These are phyloP conservation scores for Cephalopachus bancanus DNA, from an alignment of 2,797 vertebrate species.

Conservation along the genomic window DNA sequence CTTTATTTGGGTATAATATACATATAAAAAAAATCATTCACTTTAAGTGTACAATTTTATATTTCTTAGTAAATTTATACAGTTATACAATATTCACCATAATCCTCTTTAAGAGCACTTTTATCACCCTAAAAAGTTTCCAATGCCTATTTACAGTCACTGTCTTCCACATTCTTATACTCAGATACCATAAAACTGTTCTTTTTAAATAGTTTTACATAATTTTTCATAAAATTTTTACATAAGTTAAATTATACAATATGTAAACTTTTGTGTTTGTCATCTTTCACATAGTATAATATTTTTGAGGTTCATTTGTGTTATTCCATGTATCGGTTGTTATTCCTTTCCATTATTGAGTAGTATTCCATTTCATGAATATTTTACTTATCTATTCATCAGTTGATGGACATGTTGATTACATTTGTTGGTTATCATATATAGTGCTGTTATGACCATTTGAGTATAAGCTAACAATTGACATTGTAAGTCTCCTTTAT, in stretches of 20 bases:
- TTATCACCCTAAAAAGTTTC: not conserved
- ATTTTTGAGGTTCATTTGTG: not conserved
- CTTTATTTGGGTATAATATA: not conserved
- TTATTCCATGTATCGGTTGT: not conserved
- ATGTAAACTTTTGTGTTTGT: not conserved
- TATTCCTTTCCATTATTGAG: not conserved
- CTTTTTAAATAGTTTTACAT: not conserved
- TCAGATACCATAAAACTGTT: not conserved
- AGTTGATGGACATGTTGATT: not conserved
- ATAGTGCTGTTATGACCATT: not conserved
- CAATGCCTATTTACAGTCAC: not conserved
- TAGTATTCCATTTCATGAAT: not conserved
- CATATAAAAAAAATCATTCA: not conserved
- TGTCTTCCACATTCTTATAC: not conserved
- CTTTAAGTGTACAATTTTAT: not conserved
- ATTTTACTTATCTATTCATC: not conserved
- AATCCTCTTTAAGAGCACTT: not conserved
- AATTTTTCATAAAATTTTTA: not conserved
- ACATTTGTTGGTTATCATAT: not conserved
- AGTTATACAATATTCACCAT: not conserved
- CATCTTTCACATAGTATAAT: not conserved
- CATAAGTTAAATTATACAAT: not conserved
- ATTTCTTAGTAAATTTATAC: constrained; percentile 35
- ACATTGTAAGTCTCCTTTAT: not conserved
- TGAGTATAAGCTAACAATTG: not conserved